phyloP scores from a whole-genome alignment of 2,797 vertebrate species.

The Pantherophis vulpinus region DNA sequence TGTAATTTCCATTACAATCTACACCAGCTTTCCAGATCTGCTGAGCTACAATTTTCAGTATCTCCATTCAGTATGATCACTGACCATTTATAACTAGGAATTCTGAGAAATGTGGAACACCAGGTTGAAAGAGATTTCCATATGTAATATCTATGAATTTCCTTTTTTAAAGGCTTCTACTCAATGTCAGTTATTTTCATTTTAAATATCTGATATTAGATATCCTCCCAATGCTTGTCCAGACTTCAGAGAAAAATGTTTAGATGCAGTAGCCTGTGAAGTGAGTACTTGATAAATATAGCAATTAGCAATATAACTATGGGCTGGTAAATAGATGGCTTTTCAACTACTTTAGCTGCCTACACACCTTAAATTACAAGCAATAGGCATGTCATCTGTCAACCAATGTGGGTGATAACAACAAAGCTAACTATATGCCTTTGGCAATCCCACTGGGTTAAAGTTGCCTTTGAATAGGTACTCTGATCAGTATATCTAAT shows the following conservation, averaged over 20 bases:
- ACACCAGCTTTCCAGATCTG: background rate
- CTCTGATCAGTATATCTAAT: slow-evolving; percentile 6
- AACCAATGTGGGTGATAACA: slow-evolving; percentile 5
- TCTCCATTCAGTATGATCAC: background rate
- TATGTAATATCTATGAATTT: background rate
- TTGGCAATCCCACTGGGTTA: background rate
- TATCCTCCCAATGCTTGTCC: slow-evolving; percentile 5
- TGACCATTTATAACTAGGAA: background rate
- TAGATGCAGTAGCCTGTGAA: slow-evolving; percentile 6
- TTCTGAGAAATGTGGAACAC: background rate
- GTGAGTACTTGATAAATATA: slow-evolving; percentile 11
- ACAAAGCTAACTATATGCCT: slow-evolving; percentile 8
- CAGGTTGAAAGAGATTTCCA: background rate
- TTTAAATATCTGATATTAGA: slow-evolving; percentile 11
- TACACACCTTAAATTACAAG: slow-evolving; percentile 23
- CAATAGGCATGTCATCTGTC: background rate
- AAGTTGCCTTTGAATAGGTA: slow-evolving; percentile 9
- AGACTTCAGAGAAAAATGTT: slow-evolving; percentile 13
- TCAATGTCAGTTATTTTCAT: background rate
- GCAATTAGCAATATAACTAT: slow-evolving; percentile 7
- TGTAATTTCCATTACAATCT: background rate
- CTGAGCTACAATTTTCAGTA: background rate
- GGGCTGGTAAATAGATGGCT: slow-evolving; percentile 4
- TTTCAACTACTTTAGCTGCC: slow-evolving; percentile 1
- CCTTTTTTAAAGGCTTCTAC: background rate